Conservation (phyloP, 2,888 invertebrate species). For the Cantharis lateralis region DNA sequence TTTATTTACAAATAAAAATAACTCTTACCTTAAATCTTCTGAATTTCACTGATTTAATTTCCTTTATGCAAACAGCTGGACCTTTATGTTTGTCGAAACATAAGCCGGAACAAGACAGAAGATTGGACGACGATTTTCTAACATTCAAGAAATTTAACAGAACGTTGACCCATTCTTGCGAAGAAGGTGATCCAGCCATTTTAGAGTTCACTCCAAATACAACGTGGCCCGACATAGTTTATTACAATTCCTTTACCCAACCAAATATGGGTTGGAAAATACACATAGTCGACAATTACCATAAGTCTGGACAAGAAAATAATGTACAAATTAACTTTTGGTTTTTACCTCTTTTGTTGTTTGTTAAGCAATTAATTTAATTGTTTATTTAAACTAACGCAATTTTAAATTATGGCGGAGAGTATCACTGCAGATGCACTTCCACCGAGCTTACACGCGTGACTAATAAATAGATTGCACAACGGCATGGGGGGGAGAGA, state of each 20-base stretch:
- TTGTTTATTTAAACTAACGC: constrained; percentile 43
- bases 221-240: constrained; percentile 89
- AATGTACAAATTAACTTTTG: constrained; percentile 15
- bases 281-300: constrained; percentile 82
- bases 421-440: not conserved
- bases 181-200: constrained; percentile 70
- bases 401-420: not conserved
- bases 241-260: constrained; percentile 92
- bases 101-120: constrained; percentile 68
- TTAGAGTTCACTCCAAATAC: constrained; percentile 84
- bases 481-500: too few species aligned
- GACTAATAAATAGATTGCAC: too few species aligned
- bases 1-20: too few species aligned
- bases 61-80: constrained; percentile 63
- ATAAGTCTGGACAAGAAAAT: constrained; percentile 41
- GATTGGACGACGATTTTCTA: constrained; percentile 77
- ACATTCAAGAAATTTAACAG: constrained; percentile 86
- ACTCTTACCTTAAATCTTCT: too few species aligned
- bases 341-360: constrained; percentile 32
- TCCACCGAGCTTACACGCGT: too few species aligned
- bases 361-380: constrained; percentile 45
- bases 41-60: too few species aligned
- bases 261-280: constrained; percentile 96
- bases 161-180: constrained; percentile 72
- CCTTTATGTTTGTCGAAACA: constrained; percentile 77